Evolutionary conservation across 2,888 invertebrate genomes (phyloP).

Genomic region (Temnothorax rugatulus): DNA sequence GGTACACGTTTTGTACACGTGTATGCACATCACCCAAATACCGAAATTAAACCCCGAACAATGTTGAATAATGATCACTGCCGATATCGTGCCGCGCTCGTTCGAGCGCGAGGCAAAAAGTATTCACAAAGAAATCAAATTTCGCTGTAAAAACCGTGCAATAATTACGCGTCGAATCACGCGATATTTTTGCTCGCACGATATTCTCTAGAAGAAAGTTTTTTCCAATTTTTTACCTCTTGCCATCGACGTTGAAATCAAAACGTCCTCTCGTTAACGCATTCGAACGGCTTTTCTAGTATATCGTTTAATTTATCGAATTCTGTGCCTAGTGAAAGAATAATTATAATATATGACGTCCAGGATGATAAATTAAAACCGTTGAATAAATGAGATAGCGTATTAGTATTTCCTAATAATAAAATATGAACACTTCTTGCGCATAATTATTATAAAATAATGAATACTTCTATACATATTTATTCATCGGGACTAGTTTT

Average conservation of each 20-base stretch:
- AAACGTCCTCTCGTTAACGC: constrained; percentile 43
- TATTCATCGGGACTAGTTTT: neutral
- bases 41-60: neutral
- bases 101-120: constrained; percentile 4
- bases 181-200: constrained; percentile 27
- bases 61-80: constrained; percentile 2
- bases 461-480: neutral
- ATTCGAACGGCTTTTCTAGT: neutral
- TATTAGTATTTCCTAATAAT: constrained; percentile 9
- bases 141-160: constrained; percentile 32
- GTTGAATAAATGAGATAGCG: neutral
- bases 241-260: constrained; percentile 22
- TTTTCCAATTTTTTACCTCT: neutral
- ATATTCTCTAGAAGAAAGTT: constrained; percentile 1
- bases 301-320: constrained; percentile 33
- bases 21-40: neutral
- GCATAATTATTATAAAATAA: constrained; percentile 1
- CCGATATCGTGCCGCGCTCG: neutral
- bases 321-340: neutral
- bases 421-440: neutral
- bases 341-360: constrained; percentile 1
- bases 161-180: constrained; percentile 35
- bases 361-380: neutral
- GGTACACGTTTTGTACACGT: neutral
- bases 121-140: constrained; percentile 34